Base-by-base conservation (phyloP, 2,797 vertebrate species). In the Sebastes melanostomus region DNA sequence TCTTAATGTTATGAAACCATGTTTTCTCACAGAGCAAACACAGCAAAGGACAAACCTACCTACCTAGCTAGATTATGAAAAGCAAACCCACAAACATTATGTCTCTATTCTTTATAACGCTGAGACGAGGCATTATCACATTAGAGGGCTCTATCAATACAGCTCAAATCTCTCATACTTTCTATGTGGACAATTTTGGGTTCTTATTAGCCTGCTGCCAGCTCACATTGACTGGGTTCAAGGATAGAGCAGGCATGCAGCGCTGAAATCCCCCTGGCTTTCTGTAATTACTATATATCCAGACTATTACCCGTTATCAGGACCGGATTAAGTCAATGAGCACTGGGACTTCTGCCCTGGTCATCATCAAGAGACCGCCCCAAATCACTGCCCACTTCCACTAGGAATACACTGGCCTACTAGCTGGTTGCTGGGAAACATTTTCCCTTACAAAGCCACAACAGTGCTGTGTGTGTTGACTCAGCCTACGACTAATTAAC, bases 201-300 rank as follows among this genome's bases (percentile, higher is more conserved):
- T 75, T 84, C 65, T 52, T 80, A 73, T 83, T 82, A 78, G 73
- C 30, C 77, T 46, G 70, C 80, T 88, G 77, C 78, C 82, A 72
- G 73, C 80, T 82, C 72, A 59, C 73, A 75, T 77, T 85, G 78
- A 30, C 79, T 58, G 68, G 86, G 86, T 91, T 93, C 89, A 93
- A 92, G 89, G 91, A 88, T 89, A 90, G 82, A 91, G 72, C 86
- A 85, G 70, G 65, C 84, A 77, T 83, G 75, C 84, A 38, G 81
- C 5, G 22, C 66, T 55, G 72, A 88, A 89, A 91, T 92, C 91
- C 90, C 89, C 34, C 72, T 76, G 82, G 89, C 79, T 87, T 91
- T 86, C 68, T 87, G 90, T 92, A 94, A 95, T 94, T 93, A 94
- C 89, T 91, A 84, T 82, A 92, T 88, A 94, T 92, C 86, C 90